Conservation (phyloP, 2,797 vertebrate genomes). For the Micromesistius poutassou region DNA sequence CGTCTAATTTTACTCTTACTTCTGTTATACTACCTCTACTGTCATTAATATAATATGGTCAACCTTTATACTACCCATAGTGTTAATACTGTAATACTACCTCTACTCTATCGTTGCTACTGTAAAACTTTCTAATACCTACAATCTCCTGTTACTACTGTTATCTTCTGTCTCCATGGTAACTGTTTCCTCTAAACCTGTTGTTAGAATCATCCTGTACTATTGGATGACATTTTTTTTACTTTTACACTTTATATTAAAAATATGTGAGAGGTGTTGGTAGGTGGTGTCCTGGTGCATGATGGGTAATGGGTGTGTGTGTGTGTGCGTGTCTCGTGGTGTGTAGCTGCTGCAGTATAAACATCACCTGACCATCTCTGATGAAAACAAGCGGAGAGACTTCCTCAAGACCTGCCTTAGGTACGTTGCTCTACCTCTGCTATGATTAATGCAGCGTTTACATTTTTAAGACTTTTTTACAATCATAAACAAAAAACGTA, state of each 20-base stretch:
- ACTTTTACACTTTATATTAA: too few species aligned
- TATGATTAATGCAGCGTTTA: not conserved
- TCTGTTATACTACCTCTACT: not conserved
- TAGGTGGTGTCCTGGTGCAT: not conserved
- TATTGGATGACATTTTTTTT: not conserved
- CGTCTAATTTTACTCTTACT: not conserved
- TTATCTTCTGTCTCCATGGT: not conserved
- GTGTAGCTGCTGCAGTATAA: slow-evolving; percentile 90
- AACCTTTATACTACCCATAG: not conserved
- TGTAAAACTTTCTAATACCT: not conserved
- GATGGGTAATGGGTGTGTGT: slow-evolving; percentile 1
- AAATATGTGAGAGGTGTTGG: not conserved
- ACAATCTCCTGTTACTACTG: not conserved
- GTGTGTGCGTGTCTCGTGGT: slow-evolving; percentile 36
- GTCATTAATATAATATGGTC: not conserved
- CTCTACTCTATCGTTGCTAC: slow-evolving; percentile 32
- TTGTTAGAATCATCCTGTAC: not conserved
- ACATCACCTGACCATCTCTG: slow-evolving; percentile 83
- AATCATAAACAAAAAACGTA: too few species aligned
- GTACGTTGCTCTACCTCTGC: slow-evolving; percentile 54
- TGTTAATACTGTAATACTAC: not conserved
- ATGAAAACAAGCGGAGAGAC: slow-evolving; percentile 84
- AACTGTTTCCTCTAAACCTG: too few species aligned
- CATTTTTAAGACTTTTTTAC: not conserved
- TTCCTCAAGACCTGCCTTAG: slow-evolving; percentile 88